These are phyloP conservation scores for Trachurus trachurus DNA, from an alignment of 2,797 vertebrate genomes.

Conservation along the genomic window DNA sequence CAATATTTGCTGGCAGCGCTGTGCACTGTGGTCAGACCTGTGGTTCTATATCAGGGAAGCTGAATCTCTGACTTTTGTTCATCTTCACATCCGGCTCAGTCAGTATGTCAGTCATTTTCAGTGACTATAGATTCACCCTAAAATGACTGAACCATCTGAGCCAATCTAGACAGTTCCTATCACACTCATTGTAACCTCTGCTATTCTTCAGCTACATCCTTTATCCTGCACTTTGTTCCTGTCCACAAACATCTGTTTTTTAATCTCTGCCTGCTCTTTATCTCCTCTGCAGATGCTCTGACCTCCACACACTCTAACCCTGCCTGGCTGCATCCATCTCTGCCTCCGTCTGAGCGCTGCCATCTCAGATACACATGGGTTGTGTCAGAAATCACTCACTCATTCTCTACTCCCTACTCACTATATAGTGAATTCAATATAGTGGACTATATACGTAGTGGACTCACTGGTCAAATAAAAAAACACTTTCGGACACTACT, in stretches of 20 bases:
- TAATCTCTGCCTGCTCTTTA: slow-evolving; percentile 15
- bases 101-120: not conserved
- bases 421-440: too few species aligned
- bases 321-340: slow-evolving; percentile 22
- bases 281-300: slow-evolving; percentile 39
- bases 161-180: not conserved
- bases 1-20: not conserved
- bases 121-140: not conserved
- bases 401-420: too few species aligned
- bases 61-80: not conserved
- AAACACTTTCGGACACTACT: too few species aligned
- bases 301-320: slow-evolving; percentile 34
- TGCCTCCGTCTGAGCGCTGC: slow-evolving; percentile 26
- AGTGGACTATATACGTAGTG: too few species aligned
- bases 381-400: too few species aligned
- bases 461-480: too few species aligned
- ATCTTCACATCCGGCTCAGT: not conserved
- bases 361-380: slow-evolving; percentile 25
- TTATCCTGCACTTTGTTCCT: slow-evolving; percentile 39
- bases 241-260: slow-evolving; percentile 23
- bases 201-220: slow-evolving; percentile 36
- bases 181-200: slow-evolving; percentile 4
- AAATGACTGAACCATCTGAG: not conserved
- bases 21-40: not conserved
- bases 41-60: not conserved